Evolutionary conservation across 1,140 invertebrate genomes (phyloP), one percentile per base, ranked within the genome.

Genomic region (Zaprionus capensis): DNA sequence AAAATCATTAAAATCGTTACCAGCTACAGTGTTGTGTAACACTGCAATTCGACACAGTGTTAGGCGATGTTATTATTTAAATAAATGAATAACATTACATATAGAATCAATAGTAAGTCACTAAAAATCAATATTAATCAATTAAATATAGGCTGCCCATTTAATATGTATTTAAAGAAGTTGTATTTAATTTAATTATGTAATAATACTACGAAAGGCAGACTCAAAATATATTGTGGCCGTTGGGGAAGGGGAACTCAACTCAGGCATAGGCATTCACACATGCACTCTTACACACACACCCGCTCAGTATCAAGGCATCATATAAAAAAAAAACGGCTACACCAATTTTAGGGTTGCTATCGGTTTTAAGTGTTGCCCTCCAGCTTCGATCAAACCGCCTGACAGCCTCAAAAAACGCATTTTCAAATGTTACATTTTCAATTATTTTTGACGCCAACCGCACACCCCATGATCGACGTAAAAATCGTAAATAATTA

Each of bases 271-370:
- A 71, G 58, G 24, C 59, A 64, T 58, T 64, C 67, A 63, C 72
- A 63, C 58, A 62, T 51, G 15, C 44, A 49, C 15, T 28, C 31
- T 12, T 5, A 63, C 36, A 38, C 20, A 41, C n/a, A 63, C 12
- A 70, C 49, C 17, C n/a, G 22, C 12, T n/a, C 12, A 7, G 20
- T 55, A 61, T 59, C 14, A 55, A 38, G 51, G 15, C 51, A 38
- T 59, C n/a, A 44, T 46, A 46, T 64, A 38, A 38, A 58, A 38
- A 58, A 38, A 58, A 41, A 46, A 28, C 22, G 56, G 26, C 36
- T 41, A 56, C 67, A 65, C 15, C 31, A 71, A 59, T 31, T 62
- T 76, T 76, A 76, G 74, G 57, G 74, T 76, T 76, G 74, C 74
- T 71, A 63, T 71, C 61, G 41, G 15, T 46, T 51, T 56, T 26